Conservation (phyloP, 2,113 vertebrate species). For the Podarcis muralis region DNA sequence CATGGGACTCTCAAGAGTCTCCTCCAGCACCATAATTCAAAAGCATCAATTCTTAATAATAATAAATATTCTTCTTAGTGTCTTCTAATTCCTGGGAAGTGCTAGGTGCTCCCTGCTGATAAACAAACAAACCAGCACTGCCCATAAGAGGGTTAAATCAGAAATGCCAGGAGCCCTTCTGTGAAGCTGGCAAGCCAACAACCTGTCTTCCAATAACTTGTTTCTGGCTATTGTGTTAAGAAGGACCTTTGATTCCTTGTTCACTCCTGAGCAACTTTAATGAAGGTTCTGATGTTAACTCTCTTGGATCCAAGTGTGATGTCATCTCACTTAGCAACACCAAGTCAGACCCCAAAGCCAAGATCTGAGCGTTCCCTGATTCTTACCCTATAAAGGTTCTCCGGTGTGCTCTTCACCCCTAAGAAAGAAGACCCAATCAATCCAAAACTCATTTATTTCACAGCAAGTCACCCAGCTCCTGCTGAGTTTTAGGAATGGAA, state of each 20-base stretch:
- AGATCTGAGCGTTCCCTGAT: slow-evolving; percentile 19
- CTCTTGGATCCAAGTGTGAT: slow-evolving; percentile 46
- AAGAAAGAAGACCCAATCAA: slow-evolving; percentile 24
- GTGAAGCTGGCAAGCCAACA: slow-evolving; percentile 28
- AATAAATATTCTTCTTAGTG: too few species aligned
- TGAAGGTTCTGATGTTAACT: slow-evolving; percentile 10
- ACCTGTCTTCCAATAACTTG: slow-evolving; percentile 8
- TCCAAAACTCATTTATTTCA: slow-evolving; percentile 34
- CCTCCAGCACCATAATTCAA: too few species aligned
- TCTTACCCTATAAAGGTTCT: slow-evolving; percentile 25
- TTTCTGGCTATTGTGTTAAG: slow-evolving; percentile 1
- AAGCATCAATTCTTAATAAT: too few species aligned
- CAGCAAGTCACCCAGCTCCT: slow-evolving; percentile 27
- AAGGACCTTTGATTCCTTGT: slow-evolving; percentile 37
- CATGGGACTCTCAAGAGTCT: too few species aligned
- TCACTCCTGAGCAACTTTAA: slow-evolving; percentile 19
- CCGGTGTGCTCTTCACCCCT: slow-evolving; percentile 10
- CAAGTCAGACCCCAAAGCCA: slow-evolving; percentile 28
- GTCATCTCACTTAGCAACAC: slow-evolving; percentile 43
- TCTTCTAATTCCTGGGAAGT: too few species aligned
- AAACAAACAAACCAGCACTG: background rate
- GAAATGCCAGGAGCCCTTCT: background rate
- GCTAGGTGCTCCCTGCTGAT: too few species aligned
- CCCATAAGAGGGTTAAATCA: slow-evolving; percentile 26
- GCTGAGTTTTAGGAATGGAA: slow-evolving; percentile 18